Evolutionary conservation across 2,797 vertebrate species (phyloP).

Genomic region (Scleropages formosus): DNA sequence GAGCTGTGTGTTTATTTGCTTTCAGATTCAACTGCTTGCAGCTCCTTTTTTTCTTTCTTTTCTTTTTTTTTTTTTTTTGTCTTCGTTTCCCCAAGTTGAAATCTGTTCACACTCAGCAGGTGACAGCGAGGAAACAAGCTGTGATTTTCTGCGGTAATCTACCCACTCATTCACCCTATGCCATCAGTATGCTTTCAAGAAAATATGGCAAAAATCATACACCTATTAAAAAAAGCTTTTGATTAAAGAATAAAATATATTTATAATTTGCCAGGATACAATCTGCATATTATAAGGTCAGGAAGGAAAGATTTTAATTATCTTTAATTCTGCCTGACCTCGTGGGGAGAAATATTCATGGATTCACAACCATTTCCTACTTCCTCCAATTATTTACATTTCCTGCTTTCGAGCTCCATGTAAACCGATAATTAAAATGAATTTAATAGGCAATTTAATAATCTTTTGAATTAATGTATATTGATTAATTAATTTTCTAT

Average conservation of each 20-base stretch:
- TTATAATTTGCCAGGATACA: background rate
- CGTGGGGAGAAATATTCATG: too few relatives aligned
- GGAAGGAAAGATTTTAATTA: too few relatives aligned
- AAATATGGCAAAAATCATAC: constrained; percentile 5
- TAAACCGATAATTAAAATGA: too few relatives aligned
- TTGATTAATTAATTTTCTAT: too few relatives aligned
- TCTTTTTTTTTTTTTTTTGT: constrained; percentile 8
- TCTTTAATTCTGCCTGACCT: too few relatives aligned
- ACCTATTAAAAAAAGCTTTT: constrained; percentile 6
- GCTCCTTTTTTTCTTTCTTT: constrained; percentile 11
- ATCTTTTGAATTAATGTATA: too few relatives aligned
- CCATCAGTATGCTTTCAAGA: constrained; percentile 31
- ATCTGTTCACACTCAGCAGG: constrained; percentile 48
- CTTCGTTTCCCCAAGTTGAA: constrained; percentile 32
- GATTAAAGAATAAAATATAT: background rate
- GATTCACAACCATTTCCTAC: too few relatives aligned
- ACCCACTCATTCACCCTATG: constrained; percentile 30
- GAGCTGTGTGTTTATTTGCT: constrained; percentile 32
- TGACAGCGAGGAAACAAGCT: constrained; percentile 42
- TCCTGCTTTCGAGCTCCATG: too few relatives aligned
- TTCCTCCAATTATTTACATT: too few relatives aligned
- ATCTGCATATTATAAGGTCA: too few relatives aligned
- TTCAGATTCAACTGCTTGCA: constrained; percentile 24
- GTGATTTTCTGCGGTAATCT: constrained; percentile 44
- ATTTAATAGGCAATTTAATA: too few relatives aligned